Evolutionary conservation across 2,113 vertebrate genomes (phyloP).

Genomic region (Plestiodon gilberti): DNA sequence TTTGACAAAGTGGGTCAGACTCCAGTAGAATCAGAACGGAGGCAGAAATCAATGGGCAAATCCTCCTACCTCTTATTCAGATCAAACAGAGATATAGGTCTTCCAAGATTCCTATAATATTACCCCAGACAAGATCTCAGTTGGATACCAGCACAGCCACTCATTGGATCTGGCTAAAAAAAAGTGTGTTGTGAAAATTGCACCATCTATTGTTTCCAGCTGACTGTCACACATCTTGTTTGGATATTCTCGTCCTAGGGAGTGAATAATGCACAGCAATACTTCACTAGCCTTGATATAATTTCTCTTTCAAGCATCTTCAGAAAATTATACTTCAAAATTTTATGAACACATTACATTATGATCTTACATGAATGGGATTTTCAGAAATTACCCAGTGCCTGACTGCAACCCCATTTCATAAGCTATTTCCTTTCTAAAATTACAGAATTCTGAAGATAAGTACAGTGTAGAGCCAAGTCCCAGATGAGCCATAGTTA

Average conservation of each 20-base stretch:
- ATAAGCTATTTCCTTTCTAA: neutral
- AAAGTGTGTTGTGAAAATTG: neutral
- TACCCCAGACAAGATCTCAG: neutral
- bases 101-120: neutral
- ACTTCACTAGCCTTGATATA: neutral
- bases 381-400: neutral
- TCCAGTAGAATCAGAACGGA: neutral
- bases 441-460: neutral
- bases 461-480: neutral
- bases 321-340: neutral
- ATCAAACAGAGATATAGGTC: no score
- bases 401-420: neutral
- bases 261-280: neutral
- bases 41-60: neutral
- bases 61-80: neutral
- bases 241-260: neutral
- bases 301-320: neutral
- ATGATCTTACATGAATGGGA: rapidly evolving
- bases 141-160: neutral
- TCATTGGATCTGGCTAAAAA: neutral
- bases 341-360: neutral
- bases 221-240: neutral
- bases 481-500: neutral
- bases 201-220: no score
- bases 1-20: neutral